Conservation (phyloP, 2,113 vertebrate species). For the Onychostruthus taczanowskii region DNA sequence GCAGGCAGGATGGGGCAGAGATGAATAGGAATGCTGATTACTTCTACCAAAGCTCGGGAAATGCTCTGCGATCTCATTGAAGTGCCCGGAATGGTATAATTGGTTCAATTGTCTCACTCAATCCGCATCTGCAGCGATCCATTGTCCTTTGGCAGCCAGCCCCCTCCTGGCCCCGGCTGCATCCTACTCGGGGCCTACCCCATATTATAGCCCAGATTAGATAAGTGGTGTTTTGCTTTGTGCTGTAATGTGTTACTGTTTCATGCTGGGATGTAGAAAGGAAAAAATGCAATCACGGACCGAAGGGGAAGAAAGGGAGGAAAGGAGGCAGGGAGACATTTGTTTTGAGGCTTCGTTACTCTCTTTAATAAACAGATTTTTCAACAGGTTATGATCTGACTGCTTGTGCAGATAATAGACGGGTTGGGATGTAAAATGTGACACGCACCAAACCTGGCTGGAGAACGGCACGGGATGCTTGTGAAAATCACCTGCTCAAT, state of each 20-base stretch:
- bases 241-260: neutral
- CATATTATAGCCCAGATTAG: neutral
- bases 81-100: neutral
- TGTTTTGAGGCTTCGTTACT: neutral
- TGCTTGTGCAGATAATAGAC: neutral
- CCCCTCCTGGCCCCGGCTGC: neutral
- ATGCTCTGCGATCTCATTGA: neutral
- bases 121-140: neutral
- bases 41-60: neutral
- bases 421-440: neutral
- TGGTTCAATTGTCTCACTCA: slow-evolving; percentile 37
- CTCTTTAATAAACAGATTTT: neutral
- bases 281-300: slow-evolving; percentile 7
- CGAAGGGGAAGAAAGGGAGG: neutral
- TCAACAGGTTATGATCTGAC: neutral
- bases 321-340: neutral
- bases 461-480: neutral
- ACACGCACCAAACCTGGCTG: fast-evolving
- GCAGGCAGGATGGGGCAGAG: neutral
- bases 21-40: slow-evolving; percentile 21
- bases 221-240: slow-evolving; percentile 29
- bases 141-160: neutral
- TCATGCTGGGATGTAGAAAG: neutral
- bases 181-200: neutral
- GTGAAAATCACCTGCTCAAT: neutral